Evolutionary conservation across 2,797 vertebrate genomes (phyloP).

Genomic region (Enteromius fasciolatus): DNA sequence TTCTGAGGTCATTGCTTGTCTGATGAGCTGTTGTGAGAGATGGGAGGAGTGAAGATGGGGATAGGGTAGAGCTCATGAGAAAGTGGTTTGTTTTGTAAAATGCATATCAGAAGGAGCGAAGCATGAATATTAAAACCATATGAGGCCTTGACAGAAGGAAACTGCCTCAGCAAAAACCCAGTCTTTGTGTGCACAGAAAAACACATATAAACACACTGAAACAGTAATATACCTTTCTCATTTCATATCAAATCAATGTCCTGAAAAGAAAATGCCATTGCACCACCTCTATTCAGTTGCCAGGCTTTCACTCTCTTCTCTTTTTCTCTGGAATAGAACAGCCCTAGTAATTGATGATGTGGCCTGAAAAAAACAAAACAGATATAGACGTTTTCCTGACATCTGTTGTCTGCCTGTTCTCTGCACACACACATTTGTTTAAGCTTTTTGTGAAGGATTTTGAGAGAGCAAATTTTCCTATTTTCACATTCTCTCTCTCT

Average conservation of each 20-base stretch:
- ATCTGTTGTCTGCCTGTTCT: conserved; percentile 3
- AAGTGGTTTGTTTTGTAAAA: conserved; percentile 74
- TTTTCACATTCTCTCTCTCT: background rate
- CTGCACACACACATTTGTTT: conserved; percentile 9
- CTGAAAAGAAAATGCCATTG: conserved; percentile 33
- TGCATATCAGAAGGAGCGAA: conserved; percentile 73
- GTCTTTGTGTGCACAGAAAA: conserved; percentile 18
- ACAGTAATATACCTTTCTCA: conserved; percentile 31
- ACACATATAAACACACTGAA: conserved; percentile 31
- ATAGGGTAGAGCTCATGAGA: conserved; percentile 68
- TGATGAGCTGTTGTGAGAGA: conserved; percentile 71
- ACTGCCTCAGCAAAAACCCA: conserved; percentile 52
- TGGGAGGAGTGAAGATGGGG: conserved; percentile 60
- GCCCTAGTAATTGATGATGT: conserved; percentile 48
- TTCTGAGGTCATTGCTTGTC: background rate
- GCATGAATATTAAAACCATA: conserved; percentile 79
- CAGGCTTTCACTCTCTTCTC: background rate
- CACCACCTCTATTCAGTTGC: conserved; percentile 22
- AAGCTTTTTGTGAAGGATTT: background rate
- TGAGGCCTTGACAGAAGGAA: conserved; percentile 73
- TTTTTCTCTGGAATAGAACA: conserved; percentile 21
- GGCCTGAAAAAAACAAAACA: conserved; percentile 40
- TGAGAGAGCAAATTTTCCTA: background rate
- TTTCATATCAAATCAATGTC: conserved; percentile 57
- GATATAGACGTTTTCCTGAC: conserved; percentile 32